Conservation (phyloP, 35 echinoderm and acorn worm genomes). For the Apostichopus californicus region DNA sequence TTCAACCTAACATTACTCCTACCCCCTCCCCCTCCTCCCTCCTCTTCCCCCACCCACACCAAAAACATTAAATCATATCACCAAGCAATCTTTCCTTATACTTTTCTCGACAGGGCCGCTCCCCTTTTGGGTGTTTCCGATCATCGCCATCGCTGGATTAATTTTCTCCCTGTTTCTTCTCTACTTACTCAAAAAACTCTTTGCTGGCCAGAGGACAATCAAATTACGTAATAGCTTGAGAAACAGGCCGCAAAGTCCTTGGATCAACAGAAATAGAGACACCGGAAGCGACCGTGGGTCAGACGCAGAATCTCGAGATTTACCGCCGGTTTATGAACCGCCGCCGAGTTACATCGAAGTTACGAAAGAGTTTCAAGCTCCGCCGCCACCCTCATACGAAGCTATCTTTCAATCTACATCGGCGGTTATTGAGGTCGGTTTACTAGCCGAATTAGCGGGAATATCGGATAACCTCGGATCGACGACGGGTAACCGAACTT, state of each 20-base stretch:
- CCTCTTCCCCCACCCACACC: too few relatives aligned
- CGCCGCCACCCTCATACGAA: conserved; percentile 25
- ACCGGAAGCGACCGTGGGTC: neutral
- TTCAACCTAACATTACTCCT: too few relatives aligned
- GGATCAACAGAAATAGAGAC: neutral
- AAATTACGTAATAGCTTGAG: conserved; percentile 41
- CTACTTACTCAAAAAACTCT: conserved; percentile 18
- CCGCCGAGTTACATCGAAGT: conserved; percentile 38
- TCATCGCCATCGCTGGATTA: conserved; percentile 3
- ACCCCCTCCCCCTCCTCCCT: too few relatives aligned
- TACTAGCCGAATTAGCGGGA: neutral
- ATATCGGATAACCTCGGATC: neutral
- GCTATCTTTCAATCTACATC: conserved; percentile 7
- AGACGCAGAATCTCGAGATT: neutral
- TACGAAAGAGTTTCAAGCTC: conserved; percentile 33
- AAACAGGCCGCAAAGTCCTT: conserved; percentile 39
- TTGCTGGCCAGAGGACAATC: conserved; percentile 28
- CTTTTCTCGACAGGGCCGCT: neutral
- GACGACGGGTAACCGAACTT: neutral
- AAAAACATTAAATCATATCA: too few relatives aligned
- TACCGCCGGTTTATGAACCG: conserved; percentile 12
- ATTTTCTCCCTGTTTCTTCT: neutral
- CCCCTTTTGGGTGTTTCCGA: conserved; percentile 28
- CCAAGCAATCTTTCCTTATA: too few relatives aligned
- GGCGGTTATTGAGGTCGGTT: neutral